Evolutionary conservation across 2,113 vertebrate species (phyloP).

Genomic region (Tychaedon coryphoeus): DNA sequence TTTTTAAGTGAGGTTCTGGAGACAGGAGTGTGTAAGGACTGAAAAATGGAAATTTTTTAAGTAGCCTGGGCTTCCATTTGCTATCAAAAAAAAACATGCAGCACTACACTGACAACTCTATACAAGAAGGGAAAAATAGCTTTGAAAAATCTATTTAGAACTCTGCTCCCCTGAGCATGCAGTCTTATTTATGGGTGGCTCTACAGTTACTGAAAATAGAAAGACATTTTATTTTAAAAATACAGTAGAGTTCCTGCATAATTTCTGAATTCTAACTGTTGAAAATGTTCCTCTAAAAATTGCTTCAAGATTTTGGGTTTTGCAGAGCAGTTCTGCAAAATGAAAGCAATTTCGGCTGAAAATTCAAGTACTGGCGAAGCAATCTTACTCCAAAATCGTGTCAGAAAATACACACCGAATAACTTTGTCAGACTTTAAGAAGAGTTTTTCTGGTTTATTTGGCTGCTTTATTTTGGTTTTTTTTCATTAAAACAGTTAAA

Average conservation of each 20-base stretch:
- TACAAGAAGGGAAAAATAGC: background rate
- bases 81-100: background rate
- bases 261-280: background rate
- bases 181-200: background rate
- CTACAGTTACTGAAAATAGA: background rate
- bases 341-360: background rate
- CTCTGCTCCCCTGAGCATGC: background rate
- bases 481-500: background rate
- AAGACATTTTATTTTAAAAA: too few species aligned
- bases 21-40: background rate
- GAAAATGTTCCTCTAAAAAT: background rate
- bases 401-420: background rate
- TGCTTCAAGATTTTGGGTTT: background rate
- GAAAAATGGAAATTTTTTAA: background rate
- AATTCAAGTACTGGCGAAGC: background rate
- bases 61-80: background rate
- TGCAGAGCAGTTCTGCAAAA: background rate
- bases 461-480: background rate
- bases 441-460: background rate
- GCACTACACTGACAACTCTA: rapidly evolving
- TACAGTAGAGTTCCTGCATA: background rate
- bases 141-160: background rate
- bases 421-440: background rate
- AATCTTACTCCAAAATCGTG: background rate
- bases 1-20: background rate